These are phyloP conservation scores for Cyclopterus lumpus DNA, from an alignment of 2,797 vertebrate species.

Conservation along the genomic window DNA sequence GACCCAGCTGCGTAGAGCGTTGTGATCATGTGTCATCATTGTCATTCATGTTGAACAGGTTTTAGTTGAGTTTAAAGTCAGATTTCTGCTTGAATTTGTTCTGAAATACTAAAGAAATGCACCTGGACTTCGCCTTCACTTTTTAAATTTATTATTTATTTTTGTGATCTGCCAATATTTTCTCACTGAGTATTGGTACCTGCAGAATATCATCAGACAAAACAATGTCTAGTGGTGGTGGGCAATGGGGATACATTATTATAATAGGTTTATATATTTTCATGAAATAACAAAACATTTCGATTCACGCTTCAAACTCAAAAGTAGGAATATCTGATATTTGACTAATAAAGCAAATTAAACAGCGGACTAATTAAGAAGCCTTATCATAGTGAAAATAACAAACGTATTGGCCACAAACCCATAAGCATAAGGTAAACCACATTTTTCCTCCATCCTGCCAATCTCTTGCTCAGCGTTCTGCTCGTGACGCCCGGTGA, in stretches of 20 bases:
- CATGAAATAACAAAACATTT: neutral
- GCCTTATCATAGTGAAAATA: neutral
- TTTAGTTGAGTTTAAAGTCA: neutral
- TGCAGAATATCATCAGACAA: neutral
- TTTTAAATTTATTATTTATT: too few relatives aligned
- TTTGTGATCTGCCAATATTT: neutral
- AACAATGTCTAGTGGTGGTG: fast-evolving
- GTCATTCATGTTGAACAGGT: neutral
- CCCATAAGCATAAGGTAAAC: too few relatives aligned
- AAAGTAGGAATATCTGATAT: neutral
- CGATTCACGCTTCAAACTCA: neutral
- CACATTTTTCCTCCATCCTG: neutral
- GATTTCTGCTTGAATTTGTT: neutral
- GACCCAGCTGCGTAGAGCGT: neutral
- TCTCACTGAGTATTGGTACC: neutral
- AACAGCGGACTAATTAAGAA: neutral
- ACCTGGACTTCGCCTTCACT: neutral
- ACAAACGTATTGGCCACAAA: neutral
- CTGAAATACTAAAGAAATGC: neutral
- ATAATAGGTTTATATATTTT: neutral
- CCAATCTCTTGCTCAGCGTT: neutral
- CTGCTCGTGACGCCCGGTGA: neutral
- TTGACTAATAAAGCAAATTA: neutral
- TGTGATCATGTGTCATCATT: too few relatives aligned
- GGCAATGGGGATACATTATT: neutral